A percentile compares a stretch with the other conserved stretches of the same genome.
These are phyloP conservation scores for Oryzias javanicus DNA, from an alignment of 2,113 vertebrate genomes.

Conservation along the genomic window DNA sequence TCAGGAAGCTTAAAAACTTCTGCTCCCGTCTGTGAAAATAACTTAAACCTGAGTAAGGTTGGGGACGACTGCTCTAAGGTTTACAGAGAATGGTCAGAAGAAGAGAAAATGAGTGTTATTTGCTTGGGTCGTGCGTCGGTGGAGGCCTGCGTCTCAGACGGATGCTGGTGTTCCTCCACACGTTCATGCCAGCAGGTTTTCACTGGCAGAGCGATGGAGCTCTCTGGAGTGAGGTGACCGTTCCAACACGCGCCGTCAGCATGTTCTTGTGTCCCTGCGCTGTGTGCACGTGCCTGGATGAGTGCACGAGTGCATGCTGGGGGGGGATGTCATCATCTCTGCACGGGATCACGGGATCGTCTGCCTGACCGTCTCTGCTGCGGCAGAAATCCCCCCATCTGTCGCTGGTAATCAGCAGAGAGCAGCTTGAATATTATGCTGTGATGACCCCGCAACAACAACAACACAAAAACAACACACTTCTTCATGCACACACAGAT, in stretches of 20 bases:
- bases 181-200: not conserved
- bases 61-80: no score
- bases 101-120: no score
- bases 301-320: constrained; percentile 30
- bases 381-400: constrained; percentile 72
- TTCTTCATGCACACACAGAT: constrained; percentile 20
- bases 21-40: no score
- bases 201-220: constrained; percentile 2
- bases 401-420: constrained; percentile 63
- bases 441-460: constrained; percentile 16
- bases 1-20: no score
- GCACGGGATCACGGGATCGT: constrained; percentile 48
- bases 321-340: constrained; percentile 42
- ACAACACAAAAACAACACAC: constrained; percentile 6
- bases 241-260: constrained; percentile 24
- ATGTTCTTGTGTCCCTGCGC: constrained; percentile 33
- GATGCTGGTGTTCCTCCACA: no score
- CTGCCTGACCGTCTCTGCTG: constrained; percentile 26
- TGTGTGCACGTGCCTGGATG: constrained; percentile 37
- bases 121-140: no score
- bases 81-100: no score
- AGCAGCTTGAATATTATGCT: constrained; percentile 57
- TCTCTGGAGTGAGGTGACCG: constrained; percentile 24
- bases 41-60: no score
- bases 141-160: no score